Evolutionary conservation across 2,113 vertebrate genomes (phyloP).

Genomic region (Rynchops niger): DNA sequence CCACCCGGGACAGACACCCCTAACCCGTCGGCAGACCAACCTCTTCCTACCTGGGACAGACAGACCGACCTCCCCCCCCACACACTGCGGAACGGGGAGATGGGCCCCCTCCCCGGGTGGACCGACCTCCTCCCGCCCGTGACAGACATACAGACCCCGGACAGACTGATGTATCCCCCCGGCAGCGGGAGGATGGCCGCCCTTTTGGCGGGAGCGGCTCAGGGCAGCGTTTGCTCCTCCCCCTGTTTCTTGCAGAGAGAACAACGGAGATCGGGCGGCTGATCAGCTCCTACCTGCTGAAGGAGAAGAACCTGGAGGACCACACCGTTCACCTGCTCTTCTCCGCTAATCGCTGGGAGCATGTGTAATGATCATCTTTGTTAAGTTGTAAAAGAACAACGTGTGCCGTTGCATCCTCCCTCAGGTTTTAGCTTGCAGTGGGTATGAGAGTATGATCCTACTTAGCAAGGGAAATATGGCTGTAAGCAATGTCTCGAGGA

Average conservation of each 20-base stretch:
- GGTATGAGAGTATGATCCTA: not conserved
- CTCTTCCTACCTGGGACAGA: no score
- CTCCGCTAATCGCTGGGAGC: conserved; percentile 96
- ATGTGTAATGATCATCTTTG: conserved; percentile 76
- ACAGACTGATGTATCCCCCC: not conserved
- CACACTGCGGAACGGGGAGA: not conserved
- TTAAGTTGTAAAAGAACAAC: not conserved
- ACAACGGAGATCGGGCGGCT: conserved; percentile 88
- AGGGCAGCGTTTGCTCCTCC: not conserved
- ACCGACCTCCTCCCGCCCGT: no score
- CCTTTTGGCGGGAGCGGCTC: not conserved
- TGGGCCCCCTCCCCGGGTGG: not conserved
- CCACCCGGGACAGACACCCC: not conserved
- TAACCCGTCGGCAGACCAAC: not conserved
- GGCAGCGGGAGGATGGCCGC: not conserved
- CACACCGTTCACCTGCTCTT: conserved; percentile 93
- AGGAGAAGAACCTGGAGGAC: conserved; percentile 88
- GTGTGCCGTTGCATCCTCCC: accelerated
- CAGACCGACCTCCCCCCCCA: not conserved
- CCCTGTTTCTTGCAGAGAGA: conserved; percentile 77
- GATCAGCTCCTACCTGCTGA: conserved; percentile 87
- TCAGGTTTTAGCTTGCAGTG: not conserved
- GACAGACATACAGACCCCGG: not conserved
- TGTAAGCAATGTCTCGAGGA: not conserved
- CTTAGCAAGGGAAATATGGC: not conserved